A percentile compares a stretch with the other conserved stretches of the same genome.
Evolutionary conservation across 2,113 vertebrate genomes (phyloP).

Genomic region (Ursus arctos): DNA sequence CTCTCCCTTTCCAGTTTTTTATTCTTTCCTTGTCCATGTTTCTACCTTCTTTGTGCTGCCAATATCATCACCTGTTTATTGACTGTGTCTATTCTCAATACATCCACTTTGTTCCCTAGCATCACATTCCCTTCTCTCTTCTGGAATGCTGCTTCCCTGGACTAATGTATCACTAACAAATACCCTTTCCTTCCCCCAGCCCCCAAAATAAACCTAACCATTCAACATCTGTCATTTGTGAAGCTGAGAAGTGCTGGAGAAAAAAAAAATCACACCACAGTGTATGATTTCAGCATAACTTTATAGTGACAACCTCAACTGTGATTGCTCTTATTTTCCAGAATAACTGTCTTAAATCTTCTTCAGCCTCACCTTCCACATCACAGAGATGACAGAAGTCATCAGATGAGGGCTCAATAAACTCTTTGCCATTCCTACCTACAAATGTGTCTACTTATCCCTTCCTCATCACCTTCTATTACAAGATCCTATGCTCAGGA

Average conservation of each 20-base stretch:
- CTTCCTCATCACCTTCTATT: not conserved
- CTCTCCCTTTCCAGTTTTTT: not conserved
- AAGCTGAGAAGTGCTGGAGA: not conserved
- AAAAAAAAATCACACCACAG: not conserved
- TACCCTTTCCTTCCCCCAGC: not conserved
- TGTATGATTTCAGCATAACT: not conserved
- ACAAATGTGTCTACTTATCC: not conserved
- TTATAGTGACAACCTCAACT: not conserved
- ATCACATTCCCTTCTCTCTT: not conserved
- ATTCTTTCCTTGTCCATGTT: not conserved
- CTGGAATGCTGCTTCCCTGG: constrained; percentile 24
- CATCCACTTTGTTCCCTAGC: not conserved
- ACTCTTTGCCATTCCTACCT: not conserved
- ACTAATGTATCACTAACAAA: not conserved
- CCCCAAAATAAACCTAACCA: constrained; percentile 4
- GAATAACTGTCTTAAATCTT: not conserved
- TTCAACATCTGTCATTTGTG: constrained; percentile 27
- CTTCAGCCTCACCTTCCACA: not conserved
- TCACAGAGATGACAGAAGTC: not conserved
- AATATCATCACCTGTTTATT: not conserved
- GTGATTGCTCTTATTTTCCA: not conserved
- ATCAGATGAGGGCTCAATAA: not conserved
- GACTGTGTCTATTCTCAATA: not conserved
- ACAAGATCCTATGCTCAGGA: not conserved
- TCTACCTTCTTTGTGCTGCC: not conserved